Conservation (phyloP, 2,888 invertebrate species). For the Muscina levida region DNA sequence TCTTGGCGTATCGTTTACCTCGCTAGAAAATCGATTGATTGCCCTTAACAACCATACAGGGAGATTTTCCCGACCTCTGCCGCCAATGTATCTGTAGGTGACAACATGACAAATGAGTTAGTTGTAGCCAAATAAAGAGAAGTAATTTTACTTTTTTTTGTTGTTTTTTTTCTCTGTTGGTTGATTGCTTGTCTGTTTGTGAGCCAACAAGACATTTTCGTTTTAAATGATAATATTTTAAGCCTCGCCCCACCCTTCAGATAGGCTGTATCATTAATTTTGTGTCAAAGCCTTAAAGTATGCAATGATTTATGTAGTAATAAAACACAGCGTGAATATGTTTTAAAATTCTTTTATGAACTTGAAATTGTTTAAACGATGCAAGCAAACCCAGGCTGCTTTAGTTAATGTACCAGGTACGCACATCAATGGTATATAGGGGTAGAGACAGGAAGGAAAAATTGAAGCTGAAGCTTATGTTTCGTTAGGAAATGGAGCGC, state of each 20-base stretch:
- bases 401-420: too few relatives aligned
- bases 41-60: too few relatives aligned
- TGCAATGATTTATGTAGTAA: slow-evolving; percentile 12
- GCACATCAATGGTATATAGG: too few relatives aligned
- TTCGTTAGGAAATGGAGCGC: neutral
- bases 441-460: too few relatives aligned
- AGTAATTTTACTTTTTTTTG: neutral
- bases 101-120: neutral
- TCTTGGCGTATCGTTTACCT: too few relatives aligned
- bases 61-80: too few relatives aligned
- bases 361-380: neutral
- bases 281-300: slow-evolving; percentile 1
- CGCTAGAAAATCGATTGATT: too few relatives aligned
- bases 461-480: neutral
- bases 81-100: neutral
- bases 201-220: neutral
- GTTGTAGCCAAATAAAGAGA: neutral
- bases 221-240: neutral
- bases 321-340: neutral
- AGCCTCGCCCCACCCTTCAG: neutral
- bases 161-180: neutral
- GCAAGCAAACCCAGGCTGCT: too few relatives aligned
- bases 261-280: slow-evolving; percentile 12
- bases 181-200: too few relatives aligned
- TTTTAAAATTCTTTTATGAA: slow-evolving; percentile 20